Conservation (phyloP, 2,113 vertebrate species). For the Progne subis region DNA sequence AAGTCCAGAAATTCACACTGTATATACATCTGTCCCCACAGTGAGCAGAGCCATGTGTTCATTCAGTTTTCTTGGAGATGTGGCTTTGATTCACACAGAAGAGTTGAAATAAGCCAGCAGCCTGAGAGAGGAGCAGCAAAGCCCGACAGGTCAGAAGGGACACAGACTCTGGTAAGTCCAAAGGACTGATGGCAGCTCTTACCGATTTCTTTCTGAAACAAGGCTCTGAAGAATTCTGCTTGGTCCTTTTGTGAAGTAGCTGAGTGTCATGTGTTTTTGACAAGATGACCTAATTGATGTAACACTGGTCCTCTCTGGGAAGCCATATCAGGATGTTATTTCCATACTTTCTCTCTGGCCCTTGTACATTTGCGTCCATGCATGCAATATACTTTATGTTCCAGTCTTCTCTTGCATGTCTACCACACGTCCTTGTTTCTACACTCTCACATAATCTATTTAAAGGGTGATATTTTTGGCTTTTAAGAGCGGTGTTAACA, state of each 20-base stretch:
- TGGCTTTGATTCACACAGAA: not conserved
- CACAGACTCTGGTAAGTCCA: not conserved
- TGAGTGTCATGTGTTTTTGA: not conserved
- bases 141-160: not conserved
- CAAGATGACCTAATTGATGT: not conserved
- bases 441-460: conserved; percentile 2
- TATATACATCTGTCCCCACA: not conserved
- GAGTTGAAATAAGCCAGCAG: accelerated
- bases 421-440: not conserved
- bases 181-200: not conserved
- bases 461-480: conserved; percentile 1
- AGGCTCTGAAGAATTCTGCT: not conserved
- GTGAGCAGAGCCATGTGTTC: not conserved
- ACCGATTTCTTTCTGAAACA: not conserved
- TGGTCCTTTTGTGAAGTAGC: not conserved
- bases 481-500: not conserved
- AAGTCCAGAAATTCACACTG: not conserved
- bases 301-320: not conserved
- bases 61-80: not conserved
- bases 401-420: not conserved
- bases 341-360: not conserved
- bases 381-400: not conserved
- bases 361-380: not conserved
- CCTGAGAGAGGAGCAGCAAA: not conserved
- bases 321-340: not conserved